phyloP scores from a whole-genome alignment of 2,797 vertebrate species.

The Micrastur ruficollis region DNA sequence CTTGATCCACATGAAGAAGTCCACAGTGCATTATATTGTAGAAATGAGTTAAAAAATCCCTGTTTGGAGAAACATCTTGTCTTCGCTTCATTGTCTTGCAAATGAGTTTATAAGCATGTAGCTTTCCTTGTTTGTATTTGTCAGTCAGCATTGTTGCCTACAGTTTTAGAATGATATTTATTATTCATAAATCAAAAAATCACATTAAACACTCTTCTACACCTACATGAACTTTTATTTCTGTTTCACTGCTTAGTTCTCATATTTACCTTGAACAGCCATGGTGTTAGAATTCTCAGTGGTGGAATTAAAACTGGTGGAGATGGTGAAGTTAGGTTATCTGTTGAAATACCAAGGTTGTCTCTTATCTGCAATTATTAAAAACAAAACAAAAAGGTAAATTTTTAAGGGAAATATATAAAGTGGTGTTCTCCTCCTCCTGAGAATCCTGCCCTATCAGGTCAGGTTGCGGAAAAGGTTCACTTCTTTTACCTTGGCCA shows the following conservation, averaged over 20 bases:
- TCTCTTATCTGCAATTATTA: conserved; percentile 90
- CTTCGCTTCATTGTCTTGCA: conserved; percentile 99
- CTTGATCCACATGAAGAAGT: conserved; percentile 95
- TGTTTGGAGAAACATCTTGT: conserved; percentile 97
- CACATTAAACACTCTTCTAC: neutral
- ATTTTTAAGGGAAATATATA: neutral
- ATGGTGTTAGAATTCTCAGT: conserved; percentile 95
- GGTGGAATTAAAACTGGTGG: conserved; percentile 96
- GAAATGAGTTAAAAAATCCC: conserved; percentile 97
- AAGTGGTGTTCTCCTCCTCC: fast-evolving
- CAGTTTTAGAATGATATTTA: conserved; percentile 40
- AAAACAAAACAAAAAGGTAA: conserved; percentile 18
- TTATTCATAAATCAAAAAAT: neutral
- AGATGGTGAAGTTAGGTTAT: conserved; percentile 94
- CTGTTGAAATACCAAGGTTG: conserved; percentile 96
- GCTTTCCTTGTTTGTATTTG: conserved; percentile 97
- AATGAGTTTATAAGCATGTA: conserved; percentile 98
- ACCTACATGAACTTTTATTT: neutral
- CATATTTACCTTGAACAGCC: conserved; percentile 92
- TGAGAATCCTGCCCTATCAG: neutral
- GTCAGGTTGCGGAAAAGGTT: neutral
- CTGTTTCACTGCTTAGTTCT: neutral
- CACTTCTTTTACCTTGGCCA: conserved; percentile 88
- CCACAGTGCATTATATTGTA: conserved; percentile 99
- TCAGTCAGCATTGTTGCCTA: conserved; percentile 97